phyloP scores from a whole-genome alignment of 2,888 invertebrate genomes.

The Drosophila yooni region DNA sequence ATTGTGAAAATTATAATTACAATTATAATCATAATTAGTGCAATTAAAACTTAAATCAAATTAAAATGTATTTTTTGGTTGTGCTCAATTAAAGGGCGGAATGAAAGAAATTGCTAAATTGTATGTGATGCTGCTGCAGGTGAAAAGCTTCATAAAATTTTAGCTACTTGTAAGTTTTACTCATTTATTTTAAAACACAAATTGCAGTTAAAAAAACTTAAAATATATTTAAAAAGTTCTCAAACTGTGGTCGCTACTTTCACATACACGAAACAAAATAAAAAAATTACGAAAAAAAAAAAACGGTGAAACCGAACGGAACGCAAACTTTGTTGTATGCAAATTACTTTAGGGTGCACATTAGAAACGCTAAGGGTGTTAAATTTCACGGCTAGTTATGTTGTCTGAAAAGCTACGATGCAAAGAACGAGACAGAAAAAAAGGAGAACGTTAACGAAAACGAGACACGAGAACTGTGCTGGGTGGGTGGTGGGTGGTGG shows the following conservation, averaged over 20 bases:
- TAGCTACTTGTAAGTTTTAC: conserved; percentile 20
- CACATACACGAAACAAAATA: conserved; percentile 32
- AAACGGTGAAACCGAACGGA: conserved; percentile 25
- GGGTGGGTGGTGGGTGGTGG: conserved; percentile 7
- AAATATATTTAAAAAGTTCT: conserved; percentile 50
- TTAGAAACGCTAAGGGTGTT: conserved; percentile 65
- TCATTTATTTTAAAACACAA: conserved; percentile 22
- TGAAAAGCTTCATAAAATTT: conserved; percentile 64
- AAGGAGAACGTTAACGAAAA: conserved; percentile 7
- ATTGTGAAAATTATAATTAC: conserved; percentile 56
- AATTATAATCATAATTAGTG: conserved; percentile 66
- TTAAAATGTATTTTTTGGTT: conserved; percentile 21
- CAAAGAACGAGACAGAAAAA: conserved; percentile 37
- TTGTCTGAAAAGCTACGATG: conserved; percentile 57
- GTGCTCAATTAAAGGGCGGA: conserved; percentile 20
- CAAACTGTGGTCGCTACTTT: conserved; percentile 34
- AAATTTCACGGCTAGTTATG: conserved; percentile 67
- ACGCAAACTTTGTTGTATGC: conserved; percentile 65
- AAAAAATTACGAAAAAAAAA: conserved; percentile 7
- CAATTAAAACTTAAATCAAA: conserved; percentile 56
- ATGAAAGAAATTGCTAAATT: conserved; percentile 38
- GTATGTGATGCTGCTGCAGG: conserved; percentile 60
- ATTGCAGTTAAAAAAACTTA: conserved; percentile 49
- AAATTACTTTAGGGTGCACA: conserved; percentile 69
- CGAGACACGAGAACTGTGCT: conserved; percentile 23